Evolutionary conservation across 2,113 vertebrate species (phyloP).

Genomic region (Archilochus colubris): DNA sequence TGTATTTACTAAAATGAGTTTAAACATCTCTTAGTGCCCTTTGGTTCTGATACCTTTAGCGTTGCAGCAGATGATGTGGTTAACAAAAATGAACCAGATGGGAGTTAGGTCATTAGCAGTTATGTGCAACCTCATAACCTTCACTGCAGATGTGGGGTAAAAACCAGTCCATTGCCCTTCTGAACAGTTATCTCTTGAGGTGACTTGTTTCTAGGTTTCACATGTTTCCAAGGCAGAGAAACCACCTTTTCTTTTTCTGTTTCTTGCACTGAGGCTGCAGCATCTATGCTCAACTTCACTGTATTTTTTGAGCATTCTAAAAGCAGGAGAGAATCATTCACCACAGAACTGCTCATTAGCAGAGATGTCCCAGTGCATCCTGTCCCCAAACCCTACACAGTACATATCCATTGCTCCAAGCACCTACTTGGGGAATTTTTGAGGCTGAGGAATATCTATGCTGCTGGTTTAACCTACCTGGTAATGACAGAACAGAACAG

Average conservation of each 20-base stretch:
- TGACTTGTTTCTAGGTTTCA: background rate
- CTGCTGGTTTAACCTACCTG: background rate
- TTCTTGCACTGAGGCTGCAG: background rate
- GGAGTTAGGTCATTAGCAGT: background rate
- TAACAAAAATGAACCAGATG: background rate
- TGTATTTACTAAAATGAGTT: background rate
- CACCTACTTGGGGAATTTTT: background rate
- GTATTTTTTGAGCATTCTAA: background rate
- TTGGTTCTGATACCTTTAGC: background rate
- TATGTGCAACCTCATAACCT: background rate
- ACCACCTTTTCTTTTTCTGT: background rate
- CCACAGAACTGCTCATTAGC: background rate
- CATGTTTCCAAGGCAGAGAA: background rate
- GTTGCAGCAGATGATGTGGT: background rate
- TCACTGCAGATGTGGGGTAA: background rate
- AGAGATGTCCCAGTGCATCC: background rate
- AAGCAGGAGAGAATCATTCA: background rate
- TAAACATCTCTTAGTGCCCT: background rate
- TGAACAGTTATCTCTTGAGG: background rate
- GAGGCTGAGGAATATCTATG: background rate
- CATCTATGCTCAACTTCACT: background rate
- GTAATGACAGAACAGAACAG: background rate
- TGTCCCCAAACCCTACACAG: background rate
- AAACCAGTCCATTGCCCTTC: background rate
- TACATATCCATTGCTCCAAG: accelerated